Percentiles rank a stretch among this genome's conserved stretches.
Conservation (phyloP, 2,888 invertebrate species). For the Dione juno region DNA sequence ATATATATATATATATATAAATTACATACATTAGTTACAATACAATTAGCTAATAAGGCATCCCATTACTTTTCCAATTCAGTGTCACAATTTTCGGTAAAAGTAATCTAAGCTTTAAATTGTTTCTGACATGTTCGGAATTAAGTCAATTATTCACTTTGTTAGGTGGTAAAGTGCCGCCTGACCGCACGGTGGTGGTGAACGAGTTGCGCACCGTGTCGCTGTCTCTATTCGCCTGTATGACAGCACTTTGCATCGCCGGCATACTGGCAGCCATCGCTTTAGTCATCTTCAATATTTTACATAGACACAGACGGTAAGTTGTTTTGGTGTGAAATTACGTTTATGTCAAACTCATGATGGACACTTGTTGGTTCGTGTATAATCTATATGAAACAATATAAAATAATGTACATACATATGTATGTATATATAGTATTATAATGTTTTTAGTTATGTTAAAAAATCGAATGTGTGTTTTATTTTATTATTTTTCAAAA, state of each 20-base stretch:
- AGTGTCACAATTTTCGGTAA: background rate
- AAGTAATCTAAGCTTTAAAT: background rate
- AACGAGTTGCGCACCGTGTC: slow-evolving; percentile 93
- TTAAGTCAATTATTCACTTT: slow-evolving; percentile 16
- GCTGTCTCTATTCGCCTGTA: slow-evolving; percentile 94
- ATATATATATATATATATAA: too few species aligned
- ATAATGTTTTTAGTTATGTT: too few species aligned
- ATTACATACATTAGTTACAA: too few species aligned
- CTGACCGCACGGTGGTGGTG: slow-evolving; percentile 95
- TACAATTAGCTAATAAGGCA: too few species aligned
- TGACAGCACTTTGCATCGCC: slow-evolving; percentile 94
- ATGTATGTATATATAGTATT: too few species aligned
- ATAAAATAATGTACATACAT: too few species aligned
- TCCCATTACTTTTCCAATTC: background rate
- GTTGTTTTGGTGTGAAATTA: slow-evolving; percentile 32
- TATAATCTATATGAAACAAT: background rate
- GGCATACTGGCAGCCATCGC: slow-evolving; percentile 93
- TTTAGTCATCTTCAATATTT: slow-evolving; percentile 95
- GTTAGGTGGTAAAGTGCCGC: slow-evolving; percentile 94
- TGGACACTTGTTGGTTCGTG: background rate
- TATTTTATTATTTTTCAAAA: too few species aligned
- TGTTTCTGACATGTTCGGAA: background rate
- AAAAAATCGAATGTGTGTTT: too few species aligned
- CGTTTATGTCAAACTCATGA: background rate
- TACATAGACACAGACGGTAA: slow-evolving; percentile 96